A percentile compares a stretch with the other conserved stretches of the same genome.
Conservation (phyloP, 2,113 vertebrate genomes). For the Melospiza georgiana region DNA sequence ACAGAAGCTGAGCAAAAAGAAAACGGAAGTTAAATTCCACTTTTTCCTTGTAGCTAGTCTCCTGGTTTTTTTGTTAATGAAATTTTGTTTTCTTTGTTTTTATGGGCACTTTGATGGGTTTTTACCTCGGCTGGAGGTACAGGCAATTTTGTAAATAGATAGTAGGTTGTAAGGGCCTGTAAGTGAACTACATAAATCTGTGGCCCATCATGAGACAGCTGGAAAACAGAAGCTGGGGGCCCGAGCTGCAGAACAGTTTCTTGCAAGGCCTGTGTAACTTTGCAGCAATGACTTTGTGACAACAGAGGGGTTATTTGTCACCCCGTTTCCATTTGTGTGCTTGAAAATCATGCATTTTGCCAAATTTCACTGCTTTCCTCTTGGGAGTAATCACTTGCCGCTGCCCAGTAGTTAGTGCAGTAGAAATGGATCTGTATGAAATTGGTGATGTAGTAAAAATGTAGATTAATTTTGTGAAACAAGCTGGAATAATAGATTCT, state of each 20-base stretch:
- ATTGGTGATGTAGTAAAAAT: neutral
- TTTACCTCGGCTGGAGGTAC: neutral
- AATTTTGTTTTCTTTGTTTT: neutral
- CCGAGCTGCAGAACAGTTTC: neutral
- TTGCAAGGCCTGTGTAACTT: neutral
- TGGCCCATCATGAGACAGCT: neutral
- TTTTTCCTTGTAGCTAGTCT: neutral
- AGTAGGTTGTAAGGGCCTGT: neutral
- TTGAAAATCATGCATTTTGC: neutral
- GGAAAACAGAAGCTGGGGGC: neutral
- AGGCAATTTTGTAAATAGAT: neutral
- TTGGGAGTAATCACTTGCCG: neutral
- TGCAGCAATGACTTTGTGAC: neutral
- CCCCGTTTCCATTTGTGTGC: neutral
- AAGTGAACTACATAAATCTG: neutral
- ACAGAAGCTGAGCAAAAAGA: neutral
- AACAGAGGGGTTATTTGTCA: neutral
- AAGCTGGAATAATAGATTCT: neutral
- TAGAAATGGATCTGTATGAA: neutral
- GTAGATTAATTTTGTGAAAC: neutral
- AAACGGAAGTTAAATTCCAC: neutral
- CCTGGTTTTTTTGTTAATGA: neutral
- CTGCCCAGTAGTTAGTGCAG: neutral
- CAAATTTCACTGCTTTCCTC: neutral
- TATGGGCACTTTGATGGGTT: rapidly evolving